A percentile compares a stretch with the other conserved stretches of the same genome.
phyloP scores from a whole-genome alignment of 2,113 vertebrate species.

The Engystomops pustulosus region DNA sequence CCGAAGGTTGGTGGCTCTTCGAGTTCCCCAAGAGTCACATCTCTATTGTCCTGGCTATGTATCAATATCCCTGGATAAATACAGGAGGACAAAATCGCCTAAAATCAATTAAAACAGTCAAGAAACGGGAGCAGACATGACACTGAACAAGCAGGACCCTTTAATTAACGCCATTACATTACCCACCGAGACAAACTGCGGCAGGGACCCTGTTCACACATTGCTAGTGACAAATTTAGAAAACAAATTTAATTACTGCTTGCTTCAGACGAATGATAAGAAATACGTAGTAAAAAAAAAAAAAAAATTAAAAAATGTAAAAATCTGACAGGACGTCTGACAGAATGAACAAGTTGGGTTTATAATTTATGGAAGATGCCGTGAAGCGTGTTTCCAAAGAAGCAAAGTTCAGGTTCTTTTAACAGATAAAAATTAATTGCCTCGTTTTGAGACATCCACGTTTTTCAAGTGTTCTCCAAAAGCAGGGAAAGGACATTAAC shows the following conservation, averaged over 20 bases:
- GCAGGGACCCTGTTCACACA: not conserved
- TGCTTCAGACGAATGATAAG: not conserved
- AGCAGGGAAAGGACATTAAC: not conserved
- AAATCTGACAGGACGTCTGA: not conserved
- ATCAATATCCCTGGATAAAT: not conserved
- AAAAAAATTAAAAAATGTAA: too few species aligned
- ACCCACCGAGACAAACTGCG: not conserved
- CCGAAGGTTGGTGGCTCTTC: too few species aligned
- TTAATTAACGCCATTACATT: not conserved
- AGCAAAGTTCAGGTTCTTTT: not conserved
- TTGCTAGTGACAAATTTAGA: not conserved
- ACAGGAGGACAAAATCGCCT: not conserved
- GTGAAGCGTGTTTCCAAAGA: not conserved
- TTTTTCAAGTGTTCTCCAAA: not conserved
- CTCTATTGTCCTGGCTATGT: too few species aligned
- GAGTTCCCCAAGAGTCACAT: too few species aligned
- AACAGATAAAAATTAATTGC: not conserved
- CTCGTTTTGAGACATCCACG: not conserved
- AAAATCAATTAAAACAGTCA: conserved; percentile 19
- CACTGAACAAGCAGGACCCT: not conserved
- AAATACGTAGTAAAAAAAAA: not conserved
- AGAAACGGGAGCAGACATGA: not conserved
- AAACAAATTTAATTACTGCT: not conserved
- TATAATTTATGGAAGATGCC: not conserved
- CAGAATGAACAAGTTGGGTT: not conserved